A percentile compares a stretch with the other conserved stretches of the same genome.
Evolutionary conservation across 2,888 invertebrate genomes (phyloP).

Genomic region (Lepidochrysops patricia): DNA sequence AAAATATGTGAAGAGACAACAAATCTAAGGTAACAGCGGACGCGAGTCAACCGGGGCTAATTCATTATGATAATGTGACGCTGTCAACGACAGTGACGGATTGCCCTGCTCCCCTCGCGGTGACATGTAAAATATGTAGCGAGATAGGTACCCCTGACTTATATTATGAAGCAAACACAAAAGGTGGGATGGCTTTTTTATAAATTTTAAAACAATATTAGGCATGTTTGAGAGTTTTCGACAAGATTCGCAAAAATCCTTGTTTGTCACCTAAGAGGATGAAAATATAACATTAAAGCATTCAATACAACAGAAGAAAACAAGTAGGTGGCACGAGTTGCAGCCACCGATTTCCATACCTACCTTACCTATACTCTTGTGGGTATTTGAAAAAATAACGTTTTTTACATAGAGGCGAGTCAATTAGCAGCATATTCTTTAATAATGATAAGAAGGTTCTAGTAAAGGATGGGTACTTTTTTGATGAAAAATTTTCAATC

Average conservation of each 20-base stretch:
- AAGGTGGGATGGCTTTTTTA: neutral
- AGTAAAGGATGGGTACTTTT: neutral
- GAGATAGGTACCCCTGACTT: neutral
- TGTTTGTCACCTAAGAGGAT: no score
- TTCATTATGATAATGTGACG: constrained; percentile 70
- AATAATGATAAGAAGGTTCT: no score
- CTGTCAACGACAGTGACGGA: constrained; percentile 66
- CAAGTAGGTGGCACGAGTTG: no score
- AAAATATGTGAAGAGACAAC: constrained; percentile 3
- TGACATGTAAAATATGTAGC: constrained; percentile 23
- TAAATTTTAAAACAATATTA: neutral
- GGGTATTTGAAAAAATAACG: no score
- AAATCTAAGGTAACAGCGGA: constrained; percentile 21
- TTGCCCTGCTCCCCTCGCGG: constrained; percentile 38
- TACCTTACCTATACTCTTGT: no score
- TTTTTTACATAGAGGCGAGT: no score
- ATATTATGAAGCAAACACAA: neutral
- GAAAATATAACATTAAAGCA: no score
- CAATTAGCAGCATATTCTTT: no score
- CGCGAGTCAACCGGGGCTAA: constrained; percentile 40
- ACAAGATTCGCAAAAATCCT: no score
- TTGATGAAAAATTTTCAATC: no score
- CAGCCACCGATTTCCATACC: no score
- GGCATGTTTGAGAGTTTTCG: neutral
- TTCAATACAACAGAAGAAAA: no score